Base-by-base conservation (phyloP, 2,888 invertebrate genomes). In the Chorisops tibialis region DNA sequence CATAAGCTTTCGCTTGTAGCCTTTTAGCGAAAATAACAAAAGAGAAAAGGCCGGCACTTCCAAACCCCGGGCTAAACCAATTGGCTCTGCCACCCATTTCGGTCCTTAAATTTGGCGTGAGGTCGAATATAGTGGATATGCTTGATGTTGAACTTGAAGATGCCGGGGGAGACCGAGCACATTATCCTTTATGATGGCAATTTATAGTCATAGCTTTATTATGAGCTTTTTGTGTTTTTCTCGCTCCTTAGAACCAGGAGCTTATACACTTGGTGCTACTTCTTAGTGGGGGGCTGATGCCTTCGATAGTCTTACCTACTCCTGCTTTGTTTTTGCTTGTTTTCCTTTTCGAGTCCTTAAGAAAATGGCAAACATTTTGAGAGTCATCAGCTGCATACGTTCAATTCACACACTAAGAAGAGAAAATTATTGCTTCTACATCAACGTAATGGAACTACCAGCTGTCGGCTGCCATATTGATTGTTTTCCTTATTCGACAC, bases 371-470 rank as follows among this genome's bases (percentile, higher is more conserved):
- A 38, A 21, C 38, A 18, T 16, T 18, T 22, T n/a, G 49, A 24
- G 38, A 39, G 39, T 19, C 38, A 52, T 52, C 39, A 52, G 39
- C 22, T 52, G 39, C 39, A 52, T 52, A 52, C 38, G 39, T 52
- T 12, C 12, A 62, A 62, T 38, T 47, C 38, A 54, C 30, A 30
- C 30, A 30, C 30, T 30, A 9, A 30, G 30, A 30, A 30, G 7
- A 5, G 30, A 30, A 56, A 61, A 62, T 62, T 62, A 62, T 62
- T 62, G 56, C 56, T 56, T 56, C 30, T 22, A 21, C 62, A 52
- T 59, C 37, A 67, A 65, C 66, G 64, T 67, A 68, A 67, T 67
- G 67, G 67, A 66, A 65, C 63, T 65, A 67, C 64, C 68, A 68
- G 68, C 67, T 68, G 68, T 67, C 67, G 30, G 9, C 30, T 30